Conservation (phyloP, 2,888 invertebrate genomes). For the Torymus aiolomorphi region DNA sequence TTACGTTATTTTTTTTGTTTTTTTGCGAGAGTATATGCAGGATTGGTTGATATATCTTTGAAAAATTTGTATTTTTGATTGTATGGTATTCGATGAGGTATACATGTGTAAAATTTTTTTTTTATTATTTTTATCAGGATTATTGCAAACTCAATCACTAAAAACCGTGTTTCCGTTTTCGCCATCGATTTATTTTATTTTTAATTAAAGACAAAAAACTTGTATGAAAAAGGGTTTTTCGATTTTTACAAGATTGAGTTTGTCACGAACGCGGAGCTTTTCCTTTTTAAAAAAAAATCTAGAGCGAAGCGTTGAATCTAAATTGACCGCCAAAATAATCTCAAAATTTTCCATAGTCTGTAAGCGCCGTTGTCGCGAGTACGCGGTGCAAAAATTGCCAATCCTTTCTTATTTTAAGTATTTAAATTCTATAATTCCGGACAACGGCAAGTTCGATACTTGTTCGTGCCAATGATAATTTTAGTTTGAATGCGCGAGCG, state of each 20-base stretch:
- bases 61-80: neutral
- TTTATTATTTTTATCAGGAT: slow-evolving; percentile 14
- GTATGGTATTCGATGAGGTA: neutral
- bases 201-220: no score
- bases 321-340: slow-evolving; percentile 7
- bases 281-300: no score
- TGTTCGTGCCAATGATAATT: slow-evolving; percentile 33
- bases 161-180: no score
- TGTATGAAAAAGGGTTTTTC: no score
- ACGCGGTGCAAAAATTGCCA: neutral
- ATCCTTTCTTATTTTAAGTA: no score
- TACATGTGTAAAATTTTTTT: slow-evolving; percentile 6
- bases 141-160: slow-evolving; percentile 37
- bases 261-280: no score
- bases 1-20: slow-evolving; percentile 49
- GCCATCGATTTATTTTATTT: no score
- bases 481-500: slow-evolving; percentile 28
- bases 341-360: slow-evolving; percentile 20
- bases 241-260: no score
- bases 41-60: neutral
- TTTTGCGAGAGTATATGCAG: no score
- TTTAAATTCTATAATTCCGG: no score
- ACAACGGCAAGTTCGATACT: slow-evolving; percentile 7
- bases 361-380: slow-evolving; percentile 19
- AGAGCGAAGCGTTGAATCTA: no score